Conservation (phyloP, 2,797 vertebrate genomes). For the Clamator glandarius region DNA sequence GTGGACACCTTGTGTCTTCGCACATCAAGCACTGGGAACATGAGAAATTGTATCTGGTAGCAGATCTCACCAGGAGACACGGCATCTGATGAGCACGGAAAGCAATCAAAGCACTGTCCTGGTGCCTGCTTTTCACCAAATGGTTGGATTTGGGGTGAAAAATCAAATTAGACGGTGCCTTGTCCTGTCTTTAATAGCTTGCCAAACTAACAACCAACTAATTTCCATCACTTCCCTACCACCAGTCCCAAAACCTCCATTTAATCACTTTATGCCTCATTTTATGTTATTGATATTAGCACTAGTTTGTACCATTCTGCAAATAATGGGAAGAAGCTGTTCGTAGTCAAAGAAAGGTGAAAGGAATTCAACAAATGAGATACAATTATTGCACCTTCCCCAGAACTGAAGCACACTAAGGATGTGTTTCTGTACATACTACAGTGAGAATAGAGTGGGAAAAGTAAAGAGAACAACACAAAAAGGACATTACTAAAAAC, state of each 20-base stretch:
- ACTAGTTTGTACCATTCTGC: background rate
- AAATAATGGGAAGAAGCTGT: background rate
- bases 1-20: background rate
- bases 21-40: background rate
- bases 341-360: background rate
- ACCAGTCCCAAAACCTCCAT: background rate
- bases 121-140: background rate
- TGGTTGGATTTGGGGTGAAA: background rate
- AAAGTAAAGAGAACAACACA: background rate
- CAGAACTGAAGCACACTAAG: background rate
- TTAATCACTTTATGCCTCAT: background rate
- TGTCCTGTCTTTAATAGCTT: background rate
- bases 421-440: background rate
- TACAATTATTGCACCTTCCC: background rate
- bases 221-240: background rate
- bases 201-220: background rate
- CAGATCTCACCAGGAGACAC: background rate
- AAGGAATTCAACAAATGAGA: background rate
- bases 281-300: background rate
- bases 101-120: background rate
- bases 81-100: background rate
- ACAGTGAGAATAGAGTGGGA: background rate
- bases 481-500: background rate
- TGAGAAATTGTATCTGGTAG: background rate
- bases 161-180: background rate